Conservation (phyloP, 2,113 vertebrate genomes). For the Tachuris rubrigastra region DNA sequence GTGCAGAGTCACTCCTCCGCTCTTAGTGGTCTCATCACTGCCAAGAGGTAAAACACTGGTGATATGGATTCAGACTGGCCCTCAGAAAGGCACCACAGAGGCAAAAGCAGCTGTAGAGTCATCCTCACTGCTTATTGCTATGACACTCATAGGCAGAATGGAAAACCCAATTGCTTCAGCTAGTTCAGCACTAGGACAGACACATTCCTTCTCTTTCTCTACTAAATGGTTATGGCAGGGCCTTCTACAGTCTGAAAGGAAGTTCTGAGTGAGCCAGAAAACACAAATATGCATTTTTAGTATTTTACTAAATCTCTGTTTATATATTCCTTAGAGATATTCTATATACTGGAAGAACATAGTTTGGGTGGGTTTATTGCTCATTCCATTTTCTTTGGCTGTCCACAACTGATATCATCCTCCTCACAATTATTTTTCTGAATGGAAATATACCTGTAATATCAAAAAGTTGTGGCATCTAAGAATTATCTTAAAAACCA, state of each 20-base stretch:
- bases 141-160: background rate
- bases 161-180: background rate
- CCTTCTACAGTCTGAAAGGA: background rate
- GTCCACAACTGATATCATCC: background rate
- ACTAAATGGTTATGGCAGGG: background rate
- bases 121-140: background rate
- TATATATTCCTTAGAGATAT: background rate
- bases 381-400: background rate
- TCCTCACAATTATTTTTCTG: background rate
- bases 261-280: background rate
- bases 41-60: background rate
- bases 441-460: background rate
- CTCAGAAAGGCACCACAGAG: background rate
- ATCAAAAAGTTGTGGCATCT: background rate
- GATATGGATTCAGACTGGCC: background rate
- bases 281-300: background rate
- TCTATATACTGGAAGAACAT: background rate
- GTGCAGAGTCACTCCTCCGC: background rate
- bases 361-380: background rate
- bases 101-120: background rate
- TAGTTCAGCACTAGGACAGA: background rate
- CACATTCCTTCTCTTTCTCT: background rate
- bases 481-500: background rate
- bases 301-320: background rate
- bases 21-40: background rate